These are phyloP conservation scores for Charina bottae DNA, from an alignment of 2,113 vertebrate species.

Conservation along the genomic window DNA sequence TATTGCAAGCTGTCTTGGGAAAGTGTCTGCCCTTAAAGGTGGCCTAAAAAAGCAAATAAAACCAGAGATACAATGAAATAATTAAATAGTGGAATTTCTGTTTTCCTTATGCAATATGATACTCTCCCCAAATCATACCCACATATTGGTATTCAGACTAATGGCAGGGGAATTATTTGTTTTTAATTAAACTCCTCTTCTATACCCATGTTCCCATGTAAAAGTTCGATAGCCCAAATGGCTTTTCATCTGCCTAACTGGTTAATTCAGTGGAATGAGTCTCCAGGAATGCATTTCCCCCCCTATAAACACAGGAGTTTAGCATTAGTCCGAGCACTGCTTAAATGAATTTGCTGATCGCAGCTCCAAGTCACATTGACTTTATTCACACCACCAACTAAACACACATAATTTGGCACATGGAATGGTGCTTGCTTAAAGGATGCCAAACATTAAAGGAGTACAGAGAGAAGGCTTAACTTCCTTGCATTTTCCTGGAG, in stretches of 20 bases:
- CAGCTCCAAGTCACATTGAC: constrained; percentile 35
- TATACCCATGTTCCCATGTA: constrained; percentile 26
- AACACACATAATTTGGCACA: constrained; percentile 7
- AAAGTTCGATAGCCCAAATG: constrained; percentile 53
- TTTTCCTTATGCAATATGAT: not conserved
- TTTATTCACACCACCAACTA: constrained; percentile 42
- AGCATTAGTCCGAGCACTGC: constrained; percentile 42
- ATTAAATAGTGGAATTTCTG: not conserved
- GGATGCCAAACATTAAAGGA: constrained; percentile 37
- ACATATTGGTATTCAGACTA: constrained; percentile 14
- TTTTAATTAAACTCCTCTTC: constrained; percentile 64
- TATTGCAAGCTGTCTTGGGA: not conserved
- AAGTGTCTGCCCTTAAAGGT: not conserved
- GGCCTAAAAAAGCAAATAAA: not conserved
- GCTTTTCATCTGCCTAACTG: constrained; percentile 39
- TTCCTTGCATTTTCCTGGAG: constrained; percentile 52
- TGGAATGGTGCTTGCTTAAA: constrained; percentile 30
- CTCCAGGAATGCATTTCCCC: constrained; percentile 53
- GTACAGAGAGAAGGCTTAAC: constrained; percentile 5
- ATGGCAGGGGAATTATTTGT: constrained; percentile 45
- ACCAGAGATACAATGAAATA: not conserved
- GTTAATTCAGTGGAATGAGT: constrained; percentile 58
- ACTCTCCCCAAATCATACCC: not conserved
- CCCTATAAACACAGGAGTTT: constrained; percentile 48
- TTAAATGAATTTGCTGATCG: constrained; percentile 47